These are phyloP conservation scores for Hephaestus fuliginosus DNA, from an alignment of 2,797 vertebrate genomes.

Conservation along the genomic window DNA sequence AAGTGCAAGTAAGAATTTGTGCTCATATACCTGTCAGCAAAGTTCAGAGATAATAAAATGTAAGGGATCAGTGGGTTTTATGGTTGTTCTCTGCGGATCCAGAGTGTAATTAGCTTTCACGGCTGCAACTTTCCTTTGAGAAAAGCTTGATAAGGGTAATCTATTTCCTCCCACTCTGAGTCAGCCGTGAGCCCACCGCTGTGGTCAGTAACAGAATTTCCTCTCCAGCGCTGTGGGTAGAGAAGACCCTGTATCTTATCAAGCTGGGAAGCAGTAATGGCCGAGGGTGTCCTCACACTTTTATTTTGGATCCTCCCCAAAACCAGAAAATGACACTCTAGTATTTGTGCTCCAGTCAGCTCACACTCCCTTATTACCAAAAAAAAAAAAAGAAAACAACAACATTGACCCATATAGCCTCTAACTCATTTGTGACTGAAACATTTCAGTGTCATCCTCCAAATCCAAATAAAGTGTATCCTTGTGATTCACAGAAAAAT, in stretches of 20 bases:
- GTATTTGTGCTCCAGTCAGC: neutral
- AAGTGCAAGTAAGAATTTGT: constrained; percentile 10
- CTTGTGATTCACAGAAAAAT: neutral
- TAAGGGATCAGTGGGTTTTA: constrained; percentile 61
- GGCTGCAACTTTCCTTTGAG: constrained; percentile 64
- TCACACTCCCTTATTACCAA: neutral
- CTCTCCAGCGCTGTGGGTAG: neutral
- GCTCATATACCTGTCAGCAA: constrained; percentile 29
- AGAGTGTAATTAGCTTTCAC: constrained; percentile 72
- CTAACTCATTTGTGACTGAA: constrained; percentile 13
- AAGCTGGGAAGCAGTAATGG: neutral
- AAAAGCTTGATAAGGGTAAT: constrained; percentile 72
- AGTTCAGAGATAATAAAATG: constrained; percentile 60
- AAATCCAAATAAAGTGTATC: neutral
- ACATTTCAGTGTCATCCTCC: neutral
- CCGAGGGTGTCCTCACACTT: neutral
- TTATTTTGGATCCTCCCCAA: constrained; percentile 3
- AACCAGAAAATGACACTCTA: neutral
- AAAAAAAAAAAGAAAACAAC: neutral
- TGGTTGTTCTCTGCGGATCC: constrained; percentile 44
- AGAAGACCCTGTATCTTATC: constrained; percentile 22
- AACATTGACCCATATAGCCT: neutral
- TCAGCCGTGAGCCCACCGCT: constrained; percentile 44
- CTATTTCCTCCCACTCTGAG: constrained; percentile 66
- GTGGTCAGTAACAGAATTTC: constrained; percentile 51